Conservation (phyloP, 1,140 invertebrate genomes). For the Drosophila saltans region DNA sequence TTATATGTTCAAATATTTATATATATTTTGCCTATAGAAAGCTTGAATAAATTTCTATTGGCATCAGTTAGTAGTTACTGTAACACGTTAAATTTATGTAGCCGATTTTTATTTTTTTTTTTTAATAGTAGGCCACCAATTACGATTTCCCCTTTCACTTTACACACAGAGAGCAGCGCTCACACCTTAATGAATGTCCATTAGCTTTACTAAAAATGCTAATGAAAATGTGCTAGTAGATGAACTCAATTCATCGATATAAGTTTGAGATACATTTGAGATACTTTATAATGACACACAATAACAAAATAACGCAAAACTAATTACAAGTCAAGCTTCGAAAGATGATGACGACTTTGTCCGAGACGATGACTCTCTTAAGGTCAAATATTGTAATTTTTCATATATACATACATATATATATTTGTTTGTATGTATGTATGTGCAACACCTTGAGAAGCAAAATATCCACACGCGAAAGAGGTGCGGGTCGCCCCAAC, state of each 20-base stretch:
- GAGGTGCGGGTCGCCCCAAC: conserved; percentile 8
- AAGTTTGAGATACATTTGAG: conserved; percentile 3
- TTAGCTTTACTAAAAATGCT: not conserved
- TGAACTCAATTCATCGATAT: conserved; percentile 7
- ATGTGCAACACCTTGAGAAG: conserved; percentile 19
- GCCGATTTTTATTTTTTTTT: not conserved
- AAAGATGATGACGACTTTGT: conserved; percentile 3
- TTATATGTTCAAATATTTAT: no score
- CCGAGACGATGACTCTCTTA: conserved; percentile 7
- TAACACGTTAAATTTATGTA: no score
- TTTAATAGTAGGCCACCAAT: not conserved
- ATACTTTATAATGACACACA: not conserved
- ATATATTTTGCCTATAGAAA: no score
- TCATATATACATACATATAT: not conserved
- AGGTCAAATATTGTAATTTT: conserved; percentile 19
- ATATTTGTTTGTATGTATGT: no score
- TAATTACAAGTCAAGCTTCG: conserved; percentile 4
- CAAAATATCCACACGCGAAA: conserved; percentile 10
- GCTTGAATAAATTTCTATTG: no score
- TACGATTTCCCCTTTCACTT: conserved; percentile 13
- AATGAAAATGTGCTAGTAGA: not conserved
- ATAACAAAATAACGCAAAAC: not conserved
- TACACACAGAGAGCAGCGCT: not conserved
- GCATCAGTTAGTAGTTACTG: no score
- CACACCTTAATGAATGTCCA: conserved; percentile 3